Evolutionary conservation across 92 coral and sea anemone genomes (phyloP), one percentile per base, ranked within the genome.

Genomic region (Ricordea florida): DNA sequence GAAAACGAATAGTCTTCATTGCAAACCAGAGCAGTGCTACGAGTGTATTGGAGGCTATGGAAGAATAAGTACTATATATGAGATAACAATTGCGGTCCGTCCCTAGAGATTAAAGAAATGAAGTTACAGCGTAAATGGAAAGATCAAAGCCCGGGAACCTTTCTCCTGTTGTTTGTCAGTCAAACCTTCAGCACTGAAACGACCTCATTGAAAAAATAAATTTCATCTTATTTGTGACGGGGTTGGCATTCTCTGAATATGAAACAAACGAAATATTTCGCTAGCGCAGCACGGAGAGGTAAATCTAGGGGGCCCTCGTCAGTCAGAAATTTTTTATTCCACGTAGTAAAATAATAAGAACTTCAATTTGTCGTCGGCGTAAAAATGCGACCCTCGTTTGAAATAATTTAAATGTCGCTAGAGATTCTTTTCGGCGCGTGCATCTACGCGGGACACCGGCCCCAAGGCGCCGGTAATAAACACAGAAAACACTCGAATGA

Each of bases 321-420:
- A 56, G 18, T 72, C 22, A 29, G 5, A 40, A 38, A 28, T 29
- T 41, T 26, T 69, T 69, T 40, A 53, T 32, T 22, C 74, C 45
- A 26, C 77, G 28, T 70, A 27, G 65, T 70, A 70, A 55, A 70
- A 70, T 70, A 70, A 38, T 52, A 70, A 68, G 61, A 68, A 49
- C 33, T 48, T 68, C 11, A 50, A 53, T 16, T 27, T 27, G 14
- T 31, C 37, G 27, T 9, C 5, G 28, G 35, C 41, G n/a, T 27
- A 53, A 37, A 52, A 69, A 70, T 37, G 23, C 27, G 27, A 55
- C 16, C 38, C 36, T 25, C 17, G 42, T 42, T 38, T 42, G 28
- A 37, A 25, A 27, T 27, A 28, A 53, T 34, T 69, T 43, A 15
- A 60, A 44, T 45, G 15, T 53, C 30, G 40, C 38, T 55, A 13